A percentile compares a stretch with the other conserved stretches of the same genome.
phyloP scores from a whole-genome alignment of 2,113 vertebrate genomes.

The Motacilla tschutschensis region DNA sequence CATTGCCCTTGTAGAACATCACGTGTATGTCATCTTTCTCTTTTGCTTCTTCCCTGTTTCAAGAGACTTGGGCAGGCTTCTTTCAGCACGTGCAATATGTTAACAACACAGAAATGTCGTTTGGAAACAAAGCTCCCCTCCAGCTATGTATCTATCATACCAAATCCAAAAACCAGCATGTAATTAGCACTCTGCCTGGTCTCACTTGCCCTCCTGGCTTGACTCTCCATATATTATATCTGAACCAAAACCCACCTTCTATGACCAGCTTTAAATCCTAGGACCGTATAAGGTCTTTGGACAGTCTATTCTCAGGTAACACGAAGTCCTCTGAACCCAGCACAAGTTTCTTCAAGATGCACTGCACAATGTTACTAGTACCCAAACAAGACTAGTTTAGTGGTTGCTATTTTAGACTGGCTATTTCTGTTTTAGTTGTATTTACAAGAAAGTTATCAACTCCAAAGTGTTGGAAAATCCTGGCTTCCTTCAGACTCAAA shows the following conservation, averaged over 20 bases:
- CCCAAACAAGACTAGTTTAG: not conserved
- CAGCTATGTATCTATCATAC: not conserved
- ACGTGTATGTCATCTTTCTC: fast-evolving
- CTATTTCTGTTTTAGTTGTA: not conserved
- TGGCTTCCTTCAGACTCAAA: not conserved
- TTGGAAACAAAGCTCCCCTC: not conserved
- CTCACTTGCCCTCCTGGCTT: not conserved
- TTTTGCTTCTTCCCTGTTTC: not conserved
- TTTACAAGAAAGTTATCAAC: not conserved
- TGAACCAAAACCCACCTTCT: not conserved
- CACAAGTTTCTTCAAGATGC: not conserved
- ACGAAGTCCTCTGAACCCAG: not conserved
- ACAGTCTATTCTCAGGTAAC: not conserved
- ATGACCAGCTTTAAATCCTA: not conserved
- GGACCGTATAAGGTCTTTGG: not conserved
- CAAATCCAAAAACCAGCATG: not conserved
- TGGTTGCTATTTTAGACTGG: not conserved
- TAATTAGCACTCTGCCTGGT: not conserved
- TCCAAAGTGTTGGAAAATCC: not conserved
- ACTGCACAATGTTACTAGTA: too few species aligned
- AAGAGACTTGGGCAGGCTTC: not conserved
- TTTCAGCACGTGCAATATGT: not conserved
- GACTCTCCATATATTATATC: not conserved
- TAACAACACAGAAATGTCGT: not conserved
- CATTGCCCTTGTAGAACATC: not conserved